phyloP scores from a whole-genome alignment of 2,113 vertebrate genomes.

The Fukomys damarensis region DNA sequence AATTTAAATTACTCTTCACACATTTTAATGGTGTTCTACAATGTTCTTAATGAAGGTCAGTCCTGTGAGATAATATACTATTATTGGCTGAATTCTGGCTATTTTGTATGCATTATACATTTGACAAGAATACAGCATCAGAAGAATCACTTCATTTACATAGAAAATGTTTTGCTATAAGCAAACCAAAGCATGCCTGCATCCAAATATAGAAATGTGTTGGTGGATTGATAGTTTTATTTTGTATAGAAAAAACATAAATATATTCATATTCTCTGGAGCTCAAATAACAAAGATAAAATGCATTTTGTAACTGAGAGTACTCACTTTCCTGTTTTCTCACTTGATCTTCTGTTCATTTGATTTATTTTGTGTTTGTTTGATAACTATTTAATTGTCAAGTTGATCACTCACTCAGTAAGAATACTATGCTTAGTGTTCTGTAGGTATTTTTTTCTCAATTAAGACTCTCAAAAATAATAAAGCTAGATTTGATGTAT shows the following conservation, averaged over 20 bases:
- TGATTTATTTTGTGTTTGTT: not conserved
- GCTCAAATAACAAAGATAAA: not conserved
- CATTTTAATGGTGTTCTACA: constrained; percentile 69
- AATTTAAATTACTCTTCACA: constrained; percentile 80
- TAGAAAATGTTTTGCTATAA: constrained; percentile 72
- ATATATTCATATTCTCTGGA: constrained; percentile 1
- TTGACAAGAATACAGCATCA: constrained; percentile 76
- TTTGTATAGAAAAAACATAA: not conserved
- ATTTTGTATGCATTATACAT: constrained; percentile 76
- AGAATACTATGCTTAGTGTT: not conserved
- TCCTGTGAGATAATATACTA: constrained; percentile 75
- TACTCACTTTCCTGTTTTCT: not conserved
- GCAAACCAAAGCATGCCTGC: constrained; percentile 65
- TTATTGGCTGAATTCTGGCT: constrained; percentile 79
- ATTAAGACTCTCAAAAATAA: not conserved
- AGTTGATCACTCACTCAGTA: not conserved
- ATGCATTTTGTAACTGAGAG: not conserved
- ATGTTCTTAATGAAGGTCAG: constrained; percentile 80
- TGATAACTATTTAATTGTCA: not conserved
- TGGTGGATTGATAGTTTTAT: constrained; percentile 60
- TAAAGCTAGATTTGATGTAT: not conserved
- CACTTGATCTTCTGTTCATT: constrained; percentile 33
- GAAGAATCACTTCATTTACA: constrained; percentile 80
- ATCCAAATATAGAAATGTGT: constrained; percentile 62
- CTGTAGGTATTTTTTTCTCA: not conserved